Evolutionary conservation across 2,113 vertebrate species (phyloP).

Genomic region (Pachypanchax playfairii): DNA sequence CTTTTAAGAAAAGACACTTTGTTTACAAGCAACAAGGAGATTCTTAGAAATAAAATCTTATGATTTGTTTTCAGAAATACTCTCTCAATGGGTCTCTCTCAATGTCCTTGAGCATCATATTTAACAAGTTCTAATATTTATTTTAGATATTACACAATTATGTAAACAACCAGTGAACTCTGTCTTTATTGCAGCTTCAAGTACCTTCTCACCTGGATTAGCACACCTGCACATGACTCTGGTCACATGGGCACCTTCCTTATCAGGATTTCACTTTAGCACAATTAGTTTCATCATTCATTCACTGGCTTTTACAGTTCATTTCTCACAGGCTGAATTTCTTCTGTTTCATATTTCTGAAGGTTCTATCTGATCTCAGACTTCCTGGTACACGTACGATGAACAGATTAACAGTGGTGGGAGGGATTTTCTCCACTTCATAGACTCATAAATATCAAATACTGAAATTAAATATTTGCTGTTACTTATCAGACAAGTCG

Average conservation of each 20-base stretch:
- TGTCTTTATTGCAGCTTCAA: background rate
- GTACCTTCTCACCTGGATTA: conserved; percentile 19
- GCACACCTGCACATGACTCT: conserved; percentile 2
- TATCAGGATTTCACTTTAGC: background rate
- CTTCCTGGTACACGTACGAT: too few species aligned
- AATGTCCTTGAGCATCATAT: too few species aligned
- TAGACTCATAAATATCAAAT: too few species aligned
- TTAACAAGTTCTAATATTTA: background rate
- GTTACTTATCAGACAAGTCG: too few species aligned
- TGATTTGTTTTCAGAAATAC: background rate
- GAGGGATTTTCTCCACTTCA: too few species aligned
- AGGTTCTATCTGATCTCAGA: too few species aligned
- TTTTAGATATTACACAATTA: background rate
- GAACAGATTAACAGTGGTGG: too few species aligned
- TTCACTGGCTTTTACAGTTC: background rate
- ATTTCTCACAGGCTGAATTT: too few species aligned
- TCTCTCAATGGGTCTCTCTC: background rate
- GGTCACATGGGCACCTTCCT: background rate
- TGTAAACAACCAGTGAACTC: background rate
- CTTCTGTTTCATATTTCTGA: background rate
- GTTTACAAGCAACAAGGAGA: background rate
- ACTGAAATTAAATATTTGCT: too few species aligned
- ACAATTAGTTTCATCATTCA: background rate
- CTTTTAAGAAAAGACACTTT: background rate
- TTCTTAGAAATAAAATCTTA: background rate